Percentiles rank a stretch among this genome's conserved stretches.
phyloP scores from a whole-genome alignment of 2,888 invertebrate species.

The Acanthoscelides obtectus region DNA sequence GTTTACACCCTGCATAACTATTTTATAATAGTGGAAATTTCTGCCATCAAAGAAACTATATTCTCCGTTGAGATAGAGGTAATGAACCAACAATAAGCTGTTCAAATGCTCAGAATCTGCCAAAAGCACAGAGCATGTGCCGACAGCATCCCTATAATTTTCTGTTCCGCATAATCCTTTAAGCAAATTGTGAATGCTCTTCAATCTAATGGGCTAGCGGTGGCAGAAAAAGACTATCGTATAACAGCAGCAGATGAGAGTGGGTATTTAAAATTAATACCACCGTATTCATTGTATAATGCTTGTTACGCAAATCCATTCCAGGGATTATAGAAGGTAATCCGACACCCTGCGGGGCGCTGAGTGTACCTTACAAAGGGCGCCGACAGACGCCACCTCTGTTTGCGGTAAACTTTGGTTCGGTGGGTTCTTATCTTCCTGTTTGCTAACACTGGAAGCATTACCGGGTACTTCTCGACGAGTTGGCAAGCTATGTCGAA shows the following conservation, averaged over 20 bases:
- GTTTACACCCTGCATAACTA: no score
- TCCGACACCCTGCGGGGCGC: constrained; percentile 12
- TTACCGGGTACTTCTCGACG: no score
- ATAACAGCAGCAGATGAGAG: background rate
- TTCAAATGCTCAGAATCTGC: background rate
- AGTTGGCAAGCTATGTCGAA: no score
- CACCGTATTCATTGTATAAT: background rate
- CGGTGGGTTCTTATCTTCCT: background rate
- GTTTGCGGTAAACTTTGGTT: background rate
- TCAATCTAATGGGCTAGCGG: background rate
- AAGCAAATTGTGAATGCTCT: background rate
- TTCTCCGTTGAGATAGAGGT: no score
- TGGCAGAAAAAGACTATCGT: background rate
- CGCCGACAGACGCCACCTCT: constrained; percentile 5
- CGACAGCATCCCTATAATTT: background rate
- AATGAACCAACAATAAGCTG: no score
- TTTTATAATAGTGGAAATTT: no score
- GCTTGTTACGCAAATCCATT: background rate
- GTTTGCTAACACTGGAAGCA: background rate
- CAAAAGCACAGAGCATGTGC: background rate
- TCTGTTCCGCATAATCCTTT: background rate
- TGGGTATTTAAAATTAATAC: background rate
- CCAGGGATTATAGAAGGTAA: constrained; percentile 10
- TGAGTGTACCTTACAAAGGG: constrained; percentile 18
- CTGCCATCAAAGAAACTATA: no score